phyloP scores from a whole-genome alignment of 2,113 vertebrate species.

The Carettochelys insculpta region DNA sequence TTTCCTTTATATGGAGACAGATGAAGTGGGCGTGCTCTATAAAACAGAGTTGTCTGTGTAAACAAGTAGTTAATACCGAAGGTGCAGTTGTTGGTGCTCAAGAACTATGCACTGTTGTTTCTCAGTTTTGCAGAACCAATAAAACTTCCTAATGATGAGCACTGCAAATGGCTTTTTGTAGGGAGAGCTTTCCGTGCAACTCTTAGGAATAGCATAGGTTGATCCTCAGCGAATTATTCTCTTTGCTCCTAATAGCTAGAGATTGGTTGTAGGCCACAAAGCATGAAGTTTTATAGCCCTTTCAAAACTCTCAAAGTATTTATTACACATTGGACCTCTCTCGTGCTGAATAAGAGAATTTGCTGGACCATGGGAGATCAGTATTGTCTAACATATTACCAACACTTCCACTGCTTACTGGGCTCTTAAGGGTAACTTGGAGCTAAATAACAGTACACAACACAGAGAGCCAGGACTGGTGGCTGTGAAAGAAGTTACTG shows the following conservation, averaged over 20 bases:
- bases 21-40: neutral
- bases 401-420: no score
- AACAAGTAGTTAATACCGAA: neutral
- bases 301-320: no score
- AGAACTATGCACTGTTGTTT: neutral
- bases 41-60: constrained; percentile 15
- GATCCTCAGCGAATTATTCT: neutral
- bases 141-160: neutral
- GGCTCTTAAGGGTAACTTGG: no score
- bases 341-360: no score
- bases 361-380: no score
- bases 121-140: neutral
- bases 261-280: neutral
- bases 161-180: neutral
- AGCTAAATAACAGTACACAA: no score
- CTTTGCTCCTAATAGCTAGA: neutral
- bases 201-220: neutral
- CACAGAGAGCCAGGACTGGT: no score
- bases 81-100: neutral
- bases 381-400: no score
- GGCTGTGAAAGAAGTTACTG: no score
- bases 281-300: neutral
- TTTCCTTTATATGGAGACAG: neutral
- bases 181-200: neutral
- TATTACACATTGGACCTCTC: no score